Percentiles rank a stretch among this genome's conserved stretches.
These are phyloP conservation scores for Poeciliopsis retropinna DNA, from an alignment of 2,113 vertebrate species.

Conservation along the genomic window DNA sequence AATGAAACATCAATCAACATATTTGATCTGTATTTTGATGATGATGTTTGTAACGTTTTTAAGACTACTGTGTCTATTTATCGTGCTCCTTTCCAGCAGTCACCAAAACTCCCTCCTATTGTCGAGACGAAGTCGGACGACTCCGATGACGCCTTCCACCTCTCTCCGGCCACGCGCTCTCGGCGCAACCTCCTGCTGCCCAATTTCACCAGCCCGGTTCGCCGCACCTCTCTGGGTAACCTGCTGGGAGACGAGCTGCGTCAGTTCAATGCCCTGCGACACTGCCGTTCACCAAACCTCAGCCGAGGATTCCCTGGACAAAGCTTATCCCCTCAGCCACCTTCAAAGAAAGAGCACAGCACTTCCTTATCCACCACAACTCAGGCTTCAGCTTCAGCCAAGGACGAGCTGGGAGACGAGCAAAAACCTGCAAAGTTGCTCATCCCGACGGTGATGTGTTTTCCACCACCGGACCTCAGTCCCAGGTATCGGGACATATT, in stretches of 20 bases:
- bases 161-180: constrained; percentile 75
- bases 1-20: too few species aligned
- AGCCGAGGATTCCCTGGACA: constrained; percentile 71
- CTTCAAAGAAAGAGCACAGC: constrained; percentile 62
- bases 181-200: constrained; percentile 86
- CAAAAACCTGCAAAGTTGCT: constrained; percentile 86
- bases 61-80: neutral
- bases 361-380: neutral
- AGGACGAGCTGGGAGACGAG: constrained; percentile 27
- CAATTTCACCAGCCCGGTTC: constrained; percentile 82
- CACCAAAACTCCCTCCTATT: constrained; percentile 83
- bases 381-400: constrained; percentile 16
- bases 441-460: constrained; percentile 85
- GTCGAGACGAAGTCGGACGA: constrained; percentile 81
- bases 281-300: constrained; percentile 82
- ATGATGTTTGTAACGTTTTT: neutral
- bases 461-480: constrained; percentile 87
- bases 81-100: constrained; percentile 51
- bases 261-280: constrained; percentile 85
- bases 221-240: constrained; percentile 86
- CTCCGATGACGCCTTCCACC: constrained; percentile 77
- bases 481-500: constrained; percentile 81
- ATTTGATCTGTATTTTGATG: too few species aligned
- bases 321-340: constrained; percentile 76
- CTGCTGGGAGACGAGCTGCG: constrained; percentile 89